Conservation (phyloP, 2,888 invertebrate species). For the Tortrix viridana region DNA sequence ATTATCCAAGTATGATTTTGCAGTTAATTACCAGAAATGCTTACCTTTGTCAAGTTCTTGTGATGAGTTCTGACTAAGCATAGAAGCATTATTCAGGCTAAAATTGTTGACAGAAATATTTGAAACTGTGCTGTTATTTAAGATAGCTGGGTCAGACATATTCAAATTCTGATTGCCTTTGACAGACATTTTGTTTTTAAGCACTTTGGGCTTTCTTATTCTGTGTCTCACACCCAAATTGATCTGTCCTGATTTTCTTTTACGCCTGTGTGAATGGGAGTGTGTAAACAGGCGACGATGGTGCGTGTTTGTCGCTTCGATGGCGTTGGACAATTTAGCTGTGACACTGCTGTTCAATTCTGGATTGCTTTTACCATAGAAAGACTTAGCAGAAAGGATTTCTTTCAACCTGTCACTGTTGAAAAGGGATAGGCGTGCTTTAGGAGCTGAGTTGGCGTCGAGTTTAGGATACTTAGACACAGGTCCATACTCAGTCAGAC, state of each 20-base stretch:
- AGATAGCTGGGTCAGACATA: conserved; percentile 41
- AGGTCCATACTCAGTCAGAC: conserved; percentile 62
- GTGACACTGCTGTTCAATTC: conserved; percentile 66
- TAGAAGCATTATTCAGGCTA: conserved; percentile 52
- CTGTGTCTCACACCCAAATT: conserved; percentile 87
- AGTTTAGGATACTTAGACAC: conserved; percentile 66
- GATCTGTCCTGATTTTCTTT: conserved; percentile 83
- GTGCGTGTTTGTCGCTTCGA: conserved; percentile 58
- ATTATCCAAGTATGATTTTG: background rate
- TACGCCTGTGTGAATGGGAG: conserved; percentile 57
- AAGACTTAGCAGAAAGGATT: conserved; percentile 80
- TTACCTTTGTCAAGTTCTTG: conserved; percentile 69
- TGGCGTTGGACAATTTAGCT: conserved; percentile 63
- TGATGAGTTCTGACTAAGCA: conserved; percentile 65
- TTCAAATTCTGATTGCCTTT: conserved; percentile 45
- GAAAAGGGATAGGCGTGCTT: conserved; percentile 75
- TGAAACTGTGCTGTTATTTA: conserved; percentile 47
- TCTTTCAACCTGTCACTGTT: conserved; percentile 74
- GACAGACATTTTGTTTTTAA: conserved; percentile 56
- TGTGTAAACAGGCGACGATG: conserved; percentile 57
- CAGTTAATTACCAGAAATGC: conserved; percentile 40
- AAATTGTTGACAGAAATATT: conserved; percentile 39
- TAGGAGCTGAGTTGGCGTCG: conserved; percentile 64
- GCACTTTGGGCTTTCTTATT: conserved; percentile 85
- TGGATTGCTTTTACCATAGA: conserved; percentile 81